These are phyloP conservation scores for Sinentomon sp. DNA, from an alignment of 2,888 invertebrate species.

Conservation along the genomic window DNA sequence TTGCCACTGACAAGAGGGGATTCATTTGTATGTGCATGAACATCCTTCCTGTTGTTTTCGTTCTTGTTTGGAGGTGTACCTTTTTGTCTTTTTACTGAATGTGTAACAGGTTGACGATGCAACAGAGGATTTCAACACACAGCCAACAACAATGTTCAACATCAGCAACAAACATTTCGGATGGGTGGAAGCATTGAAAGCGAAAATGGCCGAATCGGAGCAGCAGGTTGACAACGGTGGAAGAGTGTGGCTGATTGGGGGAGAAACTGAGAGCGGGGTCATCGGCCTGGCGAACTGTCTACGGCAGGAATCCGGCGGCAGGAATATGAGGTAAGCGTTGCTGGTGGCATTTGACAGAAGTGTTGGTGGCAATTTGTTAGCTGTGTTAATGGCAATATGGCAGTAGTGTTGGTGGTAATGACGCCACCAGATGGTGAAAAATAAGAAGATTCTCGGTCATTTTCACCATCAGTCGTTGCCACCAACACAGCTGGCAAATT, in stretches of 20 bases:
- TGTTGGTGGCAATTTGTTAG: too few species aligned
- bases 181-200: constrained; percentile 60
- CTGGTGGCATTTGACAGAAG: constrained; percentile 1
- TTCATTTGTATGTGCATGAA: too few species aligned
- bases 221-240: constrained; percentile 26
- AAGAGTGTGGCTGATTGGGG: constrained; percentile 29
- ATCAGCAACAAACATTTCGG: constrained; percentile 37
- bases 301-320: constrained; percentile 58
- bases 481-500: too few species aligned
- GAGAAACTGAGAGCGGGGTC: constrained; percentile 40
- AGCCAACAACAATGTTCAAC: constrained; percentile 26
- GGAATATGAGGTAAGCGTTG: constrained; percentile 31
- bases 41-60: too few species aligned
- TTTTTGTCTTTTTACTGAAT: too few species aligned
- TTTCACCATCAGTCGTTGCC: too few species aligned
- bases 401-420: too few species aligned
- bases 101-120: background rate
- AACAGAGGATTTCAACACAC: constrained; percentile 2
- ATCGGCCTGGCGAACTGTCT: constrained; percentile 75
- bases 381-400: too few species aligned
- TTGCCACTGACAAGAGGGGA: too few species aligned
- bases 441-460: too few species aligned
- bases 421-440: too few species aligned
- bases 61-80: too few species aligned
- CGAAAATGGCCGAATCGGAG: constrained; percentile 34